Conservation (phyloP, 30 jellyfish, hydroid and myxozoan genomes). For the Morbakka virulenta region DNA sequence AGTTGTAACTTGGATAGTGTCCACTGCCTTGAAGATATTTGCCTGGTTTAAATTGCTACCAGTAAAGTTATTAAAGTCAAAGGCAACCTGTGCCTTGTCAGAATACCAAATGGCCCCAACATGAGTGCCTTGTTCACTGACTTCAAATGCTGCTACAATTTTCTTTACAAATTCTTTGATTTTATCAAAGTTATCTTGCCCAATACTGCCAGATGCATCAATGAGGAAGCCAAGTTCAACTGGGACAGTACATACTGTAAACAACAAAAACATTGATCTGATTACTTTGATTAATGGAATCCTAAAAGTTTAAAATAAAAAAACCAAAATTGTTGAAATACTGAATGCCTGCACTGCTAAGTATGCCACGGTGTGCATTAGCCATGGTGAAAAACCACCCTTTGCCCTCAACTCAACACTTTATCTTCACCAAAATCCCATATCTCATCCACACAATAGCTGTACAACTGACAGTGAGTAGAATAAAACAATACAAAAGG, state of each 20-base stretch:
- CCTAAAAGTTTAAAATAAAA: background rate
- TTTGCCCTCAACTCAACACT: too few species aligned
- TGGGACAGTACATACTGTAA: conserved; percentile 89
- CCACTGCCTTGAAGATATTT: conserved; percentile 67
- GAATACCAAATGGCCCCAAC: conserved; percentile 96
- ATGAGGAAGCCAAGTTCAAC: conserved; percentile 97
- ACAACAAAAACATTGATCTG: too few species aligned
- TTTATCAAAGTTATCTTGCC: conserved; percentile 58
- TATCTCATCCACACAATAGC: too few species aligned
- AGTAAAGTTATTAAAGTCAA: conserved; percentile 71
- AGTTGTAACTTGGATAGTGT: conserved; percentile 52
- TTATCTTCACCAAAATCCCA: too few species aligned
- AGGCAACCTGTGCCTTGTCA: conserved; percentile 79
- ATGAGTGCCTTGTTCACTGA: conserved; percentile 78
- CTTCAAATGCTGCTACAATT: conserved; percentile 80
- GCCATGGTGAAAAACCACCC: too few species aligned
- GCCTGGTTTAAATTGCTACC: conserved; percentile 76
- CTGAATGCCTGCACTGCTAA: too few species aligned
- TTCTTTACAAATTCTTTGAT: conserved; percentile 83
- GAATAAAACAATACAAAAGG: too few species aligned
- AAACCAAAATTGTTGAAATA: too few species aligned
- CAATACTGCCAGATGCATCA: conserved; percentile 98
- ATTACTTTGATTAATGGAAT: too few species aligned
- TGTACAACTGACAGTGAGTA: too few species aligned
- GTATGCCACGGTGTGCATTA: too few species aligned